phyloP scores from a whole-genome alignment of 2,113 vertebrate species.

The Clarias gariepinus region DNA sequence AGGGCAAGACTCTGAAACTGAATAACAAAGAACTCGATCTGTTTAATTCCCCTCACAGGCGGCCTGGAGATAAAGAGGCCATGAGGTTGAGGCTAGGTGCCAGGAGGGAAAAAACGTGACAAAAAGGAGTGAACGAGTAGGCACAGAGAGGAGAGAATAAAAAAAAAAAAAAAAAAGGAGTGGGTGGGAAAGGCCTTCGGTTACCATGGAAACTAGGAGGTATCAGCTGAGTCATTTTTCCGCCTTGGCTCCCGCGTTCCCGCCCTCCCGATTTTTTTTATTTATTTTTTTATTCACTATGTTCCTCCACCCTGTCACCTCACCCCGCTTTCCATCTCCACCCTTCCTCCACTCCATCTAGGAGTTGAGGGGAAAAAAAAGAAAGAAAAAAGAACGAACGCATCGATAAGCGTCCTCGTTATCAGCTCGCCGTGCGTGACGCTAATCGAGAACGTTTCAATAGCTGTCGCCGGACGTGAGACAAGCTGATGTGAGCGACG shows the following conservation, averaged over 20 bases:
- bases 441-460: conserved; percentile 32
- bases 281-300: conserved; percentile 41
- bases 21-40: neutral
- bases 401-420: conserved; percentile 37
- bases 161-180: conserved; percentile 38
- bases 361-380: neutral
- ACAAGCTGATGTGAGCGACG: neutral
- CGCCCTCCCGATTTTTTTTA: conserved; percentile 42
- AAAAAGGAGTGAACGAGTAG: conserved; percentile 52
- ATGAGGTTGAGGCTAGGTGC: neutral
- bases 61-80: neutral
- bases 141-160: conserved; percentile 50
- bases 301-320: conserved; percentile 48
- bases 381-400: neutral
- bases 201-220: conserved; percentile 79
- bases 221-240: conserved; percentile 75
- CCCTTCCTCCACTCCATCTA: conserved; percentile 39
- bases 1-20: neutral
- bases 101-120: conserved; percentile 3
- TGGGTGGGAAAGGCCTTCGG: conserved; percentile 75
- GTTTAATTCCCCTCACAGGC: neutral
- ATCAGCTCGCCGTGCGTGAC: conserved; percentile 12
- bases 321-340: conserved; percentile 41
- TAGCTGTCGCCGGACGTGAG: conserved; percentile 23
- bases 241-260: conserved; percentile 52